These are phyloP conservation scores for Eupithecia inturbata DNA, from an alignment of 2,888 invertebrate genomes.

Conservation along the genomic window DNA sequence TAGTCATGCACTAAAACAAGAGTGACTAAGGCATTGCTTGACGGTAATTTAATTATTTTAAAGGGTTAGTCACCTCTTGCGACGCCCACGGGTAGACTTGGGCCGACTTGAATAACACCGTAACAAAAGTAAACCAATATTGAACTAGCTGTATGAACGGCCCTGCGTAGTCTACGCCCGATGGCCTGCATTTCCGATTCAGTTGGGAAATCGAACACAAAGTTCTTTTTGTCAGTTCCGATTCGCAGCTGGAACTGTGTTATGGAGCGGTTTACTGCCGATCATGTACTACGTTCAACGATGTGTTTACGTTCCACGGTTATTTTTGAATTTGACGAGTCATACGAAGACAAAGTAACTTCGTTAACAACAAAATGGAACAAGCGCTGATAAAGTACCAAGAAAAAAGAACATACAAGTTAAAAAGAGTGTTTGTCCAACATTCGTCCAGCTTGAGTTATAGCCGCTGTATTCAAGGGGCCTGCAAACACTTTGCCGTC, in stretches of 20 bases:
- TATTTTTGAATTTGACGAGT: neutral
- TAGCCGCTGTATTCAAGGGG: slow-evolving; percentile 44
- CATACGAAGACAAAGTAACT: neutral
- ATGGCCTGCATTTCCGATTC: slow-evolving; percentile 46
- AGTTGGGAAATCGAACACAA: slow-evolving; percentile 52
- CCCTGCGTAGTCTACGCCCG: slow-evolving; percentile 18
- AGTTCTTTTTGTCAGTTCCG: slow-evolving; percentile 49
- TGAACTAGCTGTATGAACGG: slow-evolving; percentile 10
- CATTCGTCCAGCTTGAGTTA: slow-evolving; percentile 49
- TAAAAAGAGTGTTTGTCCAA: slow-evolving; percentile 48
- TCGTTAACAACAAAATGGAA: slow-evolving; percentile 13
- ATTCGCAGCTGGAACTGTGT: slow-evolving; percentile 49
- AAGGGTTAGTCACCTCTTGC: no score
- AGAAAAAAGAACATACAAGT: slow-evolving; percentile 40
- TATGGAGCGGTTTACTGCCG: slow-evolving; percentile 47
- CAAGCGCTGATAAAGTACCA: slow-evolving; percentile 44
- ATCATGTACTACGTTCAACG: slow-evolving; percentile 21
- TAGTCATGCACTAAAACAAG: no score
- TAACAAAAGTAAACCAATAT: neutral
- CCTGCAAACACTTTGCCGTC: slow-evolving; percentile 33
- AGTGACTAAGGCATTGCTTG: no score
- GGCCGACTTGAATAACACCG: neutral
- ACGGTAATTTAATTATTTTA: no score
- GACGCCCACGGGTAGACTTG: no score
- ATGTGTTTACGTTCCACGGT: neutral